Evolutionary conservation across 1,140 invertebrate genomes (phyloP), one percentile per base, ranked within the genome.

Genomic region (Ganaspis sp.): DNA sequence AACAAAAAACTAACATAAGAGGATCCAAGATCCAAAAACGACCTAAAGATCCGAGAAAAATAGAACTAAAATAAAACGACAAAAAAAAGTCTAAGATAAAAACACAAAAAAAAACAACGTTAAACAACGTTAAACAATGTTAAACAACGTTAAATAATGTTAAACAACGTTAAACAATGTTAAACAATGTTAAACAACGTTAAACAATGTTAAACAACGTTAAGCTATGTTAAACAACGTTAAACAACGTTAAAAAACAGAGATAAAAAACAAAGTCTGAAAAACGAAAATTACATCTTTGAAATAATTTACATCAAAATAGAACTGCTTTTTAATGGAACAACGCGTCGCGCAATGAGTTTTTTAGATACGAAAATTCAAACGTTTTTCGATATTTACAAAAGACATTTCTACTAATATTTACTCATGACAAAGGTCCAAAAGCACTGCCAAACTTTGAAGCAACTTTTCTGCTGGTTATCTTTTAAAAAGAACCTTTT

Each of bases 71-170:
- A 45, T 12, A 45, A 45, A 15, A 45, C 40, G 75, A 21, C 70
- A 70, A 72, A 75, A 70, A n/a, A n/a, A n/a, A n/a, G n/a, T 37
- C 38, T 38, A 12, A 21, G n/a, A 26, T 71, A 77, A 8, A 71
- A 9, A 9, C n/a, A 53, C n/a, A n/a, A n/a, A n/a, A n/a, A n/a
- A n/a, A n/a, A n/a, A n/a, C n/a, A n/a, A n/a, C n/a, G n/a, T n/a
- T n/a, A n/a, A n/a, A n/a, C n/a, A n/a, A n/a, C n/a, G n/a, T n/a
- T n/a, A n/a, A n/a, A n/a, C n/a, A n/a, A n/a, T n/a, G n/a, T n/a
- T n/a, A n/a, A n/a, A n/a, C n/a, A n/a, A n/a, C n/a, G n/a, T n/a
- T n/a, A n/a, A n/a, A n/a, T n/a, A n/a, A n/a, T n/a, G n/a, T n/a
- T n/a, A n/a, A n/a, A n/a, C n/a, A n/a, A n/a, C n/a, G n/a, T n/a